Evolutionary conservation across 2,797 vertebrate genomes (phyloP).

Genomic region (Echiichthys vipera): DNA sequence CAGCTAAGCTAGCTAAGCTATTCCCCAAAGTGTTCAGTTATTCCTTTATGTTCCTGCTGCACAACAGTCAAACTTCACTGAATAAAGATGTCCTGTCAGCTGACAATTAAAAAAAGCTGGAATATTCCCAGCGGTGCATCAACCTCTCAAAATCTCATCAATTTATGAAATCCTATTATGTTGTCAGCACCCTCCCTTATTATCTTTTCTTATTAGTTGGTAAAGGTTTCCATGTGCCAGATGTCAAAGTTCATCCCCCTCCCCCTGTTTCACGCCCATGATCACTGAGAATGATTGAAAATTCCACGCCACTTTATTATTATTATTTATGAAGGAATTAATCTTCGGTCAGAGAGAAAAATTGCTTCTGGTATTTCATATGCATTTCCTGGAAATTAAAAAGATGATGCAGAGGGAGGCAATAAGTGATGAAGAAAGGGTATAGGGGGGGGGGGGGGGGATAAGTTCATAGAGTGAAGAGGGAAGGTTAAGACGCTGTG

Average conservation of each 20-base stretch:
- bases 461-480: slow-evolving; percentile 23
- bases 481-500: slow-evolving; percentile 37
- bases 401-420: slow-evolving; percentile 8
- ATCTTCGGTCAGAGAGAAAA: slow-evolving; percentile 24
- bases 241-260: slow-evolving; percentile 51
- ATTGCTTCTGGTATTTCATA: slow-evolving; percentile 36
- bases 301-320: slow-evolving; percentile 42
- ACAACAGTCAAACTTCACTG: background rate
- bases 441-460: slow-evolving; percentile 29
- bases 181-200: slow-evolving; percentile 20
- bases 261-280: slow-evolving; percentile 11
- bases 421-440: slow-evolving; percentile 45
- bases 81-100: slow-evolving; percentile 9
- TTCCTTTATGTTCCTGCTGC: background rate
- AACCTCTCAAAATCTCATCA: slow-evolving; percentile 38
- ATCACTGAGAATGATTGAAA: slow-evolving; percentile 31
- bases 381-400: slow-evolving; percentile 34
- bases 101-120: background rate
- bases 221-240: background rate
- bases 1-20: background rate
- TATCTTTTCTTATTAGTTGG: slow-evolving; percentile 49
- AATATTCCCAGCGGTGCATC: background rate
- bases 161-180: slow-evolving; percentile 54
- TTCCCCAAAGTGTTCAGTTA: background rate
- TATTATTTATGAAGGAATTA: slow-evolving; percentile 49